Percentiles rank a stretch among this genome's conserved stretches.
phyloP scores from a whole-genome alignment of 2,113 vertebrate genomes.

The Colaptes auratus region DNA sequence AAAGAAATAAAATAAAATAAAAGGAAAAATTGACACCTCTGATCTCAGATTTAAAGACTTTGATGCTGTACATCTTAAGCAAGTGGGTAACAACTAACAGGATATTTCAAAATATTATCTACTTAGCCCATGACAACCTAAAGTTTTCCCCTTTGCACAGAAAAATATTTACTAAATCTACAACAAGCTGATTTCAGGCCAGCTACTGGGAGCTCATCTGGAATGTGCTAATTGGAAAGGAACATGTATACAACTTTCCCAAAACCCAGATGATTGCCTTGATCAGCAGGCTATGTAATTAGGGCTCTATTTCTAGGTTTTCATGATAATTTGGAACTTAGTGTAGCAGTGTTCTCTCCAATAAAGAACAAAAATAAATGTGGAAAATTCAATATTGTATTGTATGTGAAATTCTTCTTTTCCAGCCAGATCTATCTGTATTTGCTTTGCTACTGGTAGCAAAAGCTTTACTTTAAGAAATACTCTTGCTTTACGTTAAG shows the following conservation, averaged over 20 bases:
- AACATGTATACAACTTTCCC: slow-evolving; percentile 28
- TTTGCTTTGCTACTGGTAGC: not conserved
- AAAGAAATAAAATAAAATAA: not conserved
- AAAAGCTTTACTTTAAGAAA: not conserved
- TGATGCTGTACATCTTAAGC: not conserved
- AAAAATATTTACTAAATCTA: slow-evolving; percentile 17
- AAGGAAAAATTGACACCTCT: not conserved
- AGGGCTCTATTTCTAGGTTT: slow-evolving; percentile 5
- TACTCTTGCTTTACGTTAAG: not conserved
- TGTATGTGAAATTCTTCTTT: not conserved
- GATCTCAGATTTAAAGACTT: not conserved
- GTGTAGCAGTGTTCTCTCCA: not conserved
- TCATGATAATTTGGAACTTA: slow-evolving; percentile 6
- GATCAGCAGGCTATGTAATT: slow-evolving; percentile 54
- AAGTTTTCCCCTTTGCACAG: not conserved
- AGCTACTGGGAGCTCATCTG: slow-evolving; percentile 57
- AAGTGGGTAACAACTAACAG: not conserved
- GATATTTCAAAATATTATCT: not conserved
- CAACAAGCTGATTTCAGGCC: slow-evolving; percentile 4
- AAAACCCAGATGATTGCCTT: slow-evolving; percentile 55
- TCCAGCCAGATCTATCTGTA: not conserved
- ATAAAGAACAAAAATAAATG: not conserved
- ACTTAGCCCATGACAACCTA: not conserved
- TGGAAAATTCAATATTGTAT: not conserved
- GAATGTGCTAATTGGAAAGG: slow-evolving; percentile 55